Conservation (phyloP, 2,888 invertebrate species). For the Drosophila infuscata region DNA sequence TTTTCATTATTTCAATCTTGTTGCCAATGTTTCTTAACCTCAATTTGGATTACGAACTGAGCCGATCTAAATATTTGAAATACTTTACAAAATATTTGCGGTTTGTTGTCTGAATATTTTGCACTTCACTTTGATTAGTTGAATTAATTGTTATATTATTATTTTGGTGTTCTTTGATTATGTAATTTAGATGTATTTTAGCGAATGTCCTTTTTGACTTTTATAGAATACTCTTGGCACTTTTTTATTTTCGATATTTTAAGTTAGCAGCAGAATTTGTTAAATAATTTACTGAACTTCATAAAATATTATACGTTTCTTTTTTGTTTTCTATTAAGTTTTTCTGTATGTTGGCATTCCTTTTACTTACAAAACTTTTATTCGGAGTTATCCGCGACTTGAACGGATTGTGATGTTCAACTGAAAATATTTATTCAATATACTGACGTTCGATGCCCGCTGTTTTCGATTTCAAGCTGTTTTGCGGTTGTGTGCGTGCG, state of each 20-base stretch:
- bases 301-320: slow-evolving; percentile 1
- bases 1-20: slow-evolving; percentile 28
- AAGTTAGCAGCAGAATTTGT: slow-evolving; percentile 6
- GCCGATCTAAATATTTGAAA: slow-evolving; percentile 42
- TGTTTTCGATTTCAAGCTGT: slow-evolving; percentile 70
- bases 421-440: slow-evolving; percentile 85
- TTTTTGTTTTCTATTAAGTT: slow-evolving; percentile 17
- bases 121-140: slow-evolving; percentile 47
- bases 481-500: slow-evolving; percentile 48
- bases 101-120: slow-evolving; percentile 30
- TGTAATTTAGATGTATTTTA: slow-evolving; percentile 38
- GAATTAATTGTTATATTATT: slow-evolving; percentile 9
- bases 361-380: slow-evolving; percentile 85
- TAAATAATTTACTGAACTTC: slow-evolving; percentile 14
- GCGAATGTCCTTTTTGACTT: slow-evolving; percentile 31
- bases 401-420: slow-evolving; percentile 86
- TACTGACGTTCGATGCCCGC: slow-evolving; percentile 83
- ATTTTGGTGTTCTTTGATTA: slow-evolving; percentile 41
- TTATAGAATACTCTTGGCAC: slow-evolving; percentile 22
- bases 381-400: slow-evolving; percentile 86
- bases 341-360: slow-evolving; percentile 27
- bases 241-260: background rate
- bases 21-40: slow-evolving; percentile 65
- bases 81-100: slow-evolving; percentile 59
- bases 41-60: slow-evolving; percentile 53